Conservation (phyloP, 2,888 invertebrate species). For the Drosophila borealis region DNA sequence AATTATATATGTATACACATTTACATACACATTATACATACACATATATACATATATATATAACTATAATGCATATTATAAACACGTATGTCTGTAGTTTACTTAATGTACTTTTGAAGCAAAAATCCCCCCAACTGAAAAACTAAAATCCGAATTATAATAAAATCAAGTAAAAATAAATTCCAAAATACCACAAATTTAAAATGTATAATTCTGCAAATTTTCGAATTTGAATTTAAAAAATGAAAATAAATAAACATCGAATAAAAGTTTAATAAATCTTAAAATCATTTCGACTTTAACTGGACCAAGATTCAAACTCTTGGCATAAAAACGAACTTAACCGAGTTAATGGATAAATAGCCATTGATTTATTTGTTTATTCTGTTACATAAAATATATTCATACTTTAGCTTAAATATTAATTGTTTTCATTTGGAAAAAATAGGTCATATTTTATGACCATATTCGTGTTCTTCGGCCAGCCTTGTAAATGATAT, state of each 20-base stretch:
- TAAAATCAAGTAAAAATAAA: slow-evolving; percentile 22
- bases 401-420: slow-evolving; percentile 4
- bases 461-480: slow-evolving; percentile 18
- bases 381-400: slow-evolving; percentile 26
- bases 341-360: neutral
- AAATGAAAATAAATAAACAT: slow-evolving; percentile 31
- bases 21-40: slow-evolving; percentile 43
- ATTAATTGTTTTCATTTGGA: slow-evolving; percentile 35
- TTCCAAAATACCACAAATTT: slow-evolving; percentile 29
- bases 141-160: slow-evolving; percentile 20
- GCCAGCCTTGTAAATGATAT: slow-evolving; percentile 57
- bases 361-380: slow-evolving; percentile 9
- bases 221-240: slow-evolving; percentile 59
- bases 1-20: slow-evolving; percentile 60
- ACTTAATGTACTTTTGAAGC: slow-evolving; percentile 72
- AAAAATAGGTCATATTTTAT: slow-evolving; percentile 20
- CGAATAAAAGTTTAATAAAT: slow-evolving; percentile 10
- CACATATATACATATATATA: slow-evolving; percentile 32
- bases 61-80: slow-evolving; percentile 60
- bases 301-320: neutral
- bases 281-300: neutral
- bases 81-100: slow-evolving; percentile 75
- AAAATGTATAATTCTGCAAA: slow-evolving; percentile 47
- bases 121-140: slow-evolving; percentile 33
- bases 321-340: no score